These are phyloP conservation scores for Falcaria lacertinaria DNA, from an alignment of 2,888 invertebrate genomes.

Conservation along the genomic window DNA sequence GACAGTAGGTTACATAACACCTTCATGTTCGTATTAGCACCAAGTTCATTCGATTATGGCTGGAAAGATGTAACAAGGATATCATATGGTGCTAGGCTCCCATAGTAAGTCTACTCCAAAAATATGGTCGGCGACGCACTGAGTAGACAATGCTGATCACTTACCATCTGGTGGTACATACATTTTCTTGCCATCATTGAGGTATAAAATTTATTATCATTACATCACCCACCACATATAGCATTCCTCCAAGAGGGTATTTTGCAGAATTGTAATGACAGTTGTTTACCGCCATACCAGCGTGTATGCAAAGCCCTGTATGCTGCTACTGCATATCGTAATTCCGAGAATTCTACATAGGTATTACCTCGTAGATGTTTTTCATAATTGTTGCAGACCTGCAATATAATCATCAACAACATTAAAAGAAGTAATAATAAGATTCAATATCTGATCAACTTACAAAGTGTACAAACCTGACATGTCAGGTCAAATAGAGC, in stretches of 20 bases:
- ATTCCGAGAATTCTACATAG: slow-evolving; percentile 86
- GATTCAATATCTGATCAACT: neutral
- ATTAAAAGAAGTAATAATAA: neutral
- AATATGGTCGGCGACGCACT: too few relatives aligned
- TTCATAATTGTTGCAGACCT: slow-evolving; percentile 90
- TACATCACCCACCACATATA: slow-evolving; percentile 85
- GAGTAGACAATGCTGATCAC: too few relatives aligned
- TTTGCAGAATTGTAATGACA: slow-evolving; percentile 89
- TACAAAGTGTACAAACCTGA: too few relatives aligned
- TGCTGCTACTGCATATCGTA: slow-evolving; percentile 85
- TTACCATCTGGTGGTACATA: too few relatives aligned
- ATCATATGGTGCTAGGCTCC: too few relatives aligned
- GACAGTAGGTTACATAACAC: too few relatives aligned
- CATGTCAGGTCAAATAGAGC: too few relatives aligned
- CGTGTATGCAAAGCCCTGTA: slow-evolving; percentile 88
- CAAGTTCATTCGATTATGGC: too few relatives aligned
- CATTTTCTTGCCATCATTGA: too few relatives aligned
- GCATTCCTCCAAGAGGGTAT: slow-evolving; percentile 91
- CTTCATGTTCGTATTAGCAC: too few relatives aligned
- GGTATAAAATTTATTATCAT: slow-evolving; percentile 3
- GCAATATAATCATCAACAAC: slow-evolving; percentile 7
- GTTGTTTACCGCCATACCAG: slow-evolving; percentile 91
- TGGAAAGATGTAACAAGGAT: too few relatives aligned
- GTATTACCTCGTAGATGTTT: slow-evolving; percentile 94
- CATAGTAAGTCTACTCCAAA: too few relatives aligned